A percentile compares a stretch with the other conserved stretches of the same genome.
phyloP scores from a whole-genome alignment of 2,888 invertebrate genomes.

The Tortrix viridana region DNA sequence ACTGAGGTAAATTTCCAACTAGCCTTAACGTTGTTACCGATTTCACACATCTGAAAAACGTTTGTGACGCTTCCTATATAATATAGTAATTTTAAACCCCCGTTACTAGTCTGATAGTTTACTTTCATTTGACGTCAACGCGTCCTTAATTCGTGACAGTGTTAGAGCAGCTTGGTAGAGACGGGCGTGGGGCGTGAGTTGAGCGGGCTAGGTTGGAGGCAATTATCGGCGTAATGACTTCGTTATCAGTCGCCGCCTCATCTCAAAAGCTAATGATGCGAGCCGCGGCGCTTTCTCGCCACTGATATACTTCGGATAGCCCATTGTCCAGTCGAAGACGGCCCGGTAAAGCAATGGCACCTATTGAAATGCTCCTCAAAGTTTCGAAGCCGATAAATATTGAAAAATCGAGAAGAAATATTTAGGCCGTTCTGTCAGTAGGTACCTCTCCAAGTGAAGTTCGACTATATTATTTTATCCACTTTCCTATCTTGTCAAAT shows the following conservation, averaged over 20 bases:
- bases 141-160: slow-evolving; percentile 43
- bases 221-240: slow-evolving; percentile 72
- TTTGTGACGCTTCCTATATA: slow-evolving; percentile 35
- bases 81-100: slow-evolving; percentile 31
- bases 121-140: slow-evolving; percentile 14
- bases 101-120: slow-evolving; percentile 21
- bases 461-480: too few relatives aligned
- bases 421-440: neutral
- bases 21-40: slow-evolving; percentile 33
- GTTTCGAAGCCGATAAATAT: slow-evolving; percentile 8
- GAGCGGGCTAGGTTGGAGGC: slow-evolving; percentile 57
- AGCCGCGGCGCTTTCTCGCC: slow-evolving; percentile 56
- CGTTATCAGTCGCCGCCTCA: slow-evolving; percentile 69
- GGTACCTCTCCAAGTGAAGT: too few relatives aligned
- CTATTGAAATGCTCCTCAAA: slow-evolving; percentile 6
- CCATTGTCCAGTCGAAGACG: slow-evolving; percentile 35
- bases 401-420: slow-evolving; percentile 2
- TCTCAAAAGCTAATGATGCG: slow-evolving; percentile 65
- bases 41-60: slow-evolving; percentile 35
- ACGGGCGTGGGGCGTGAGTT: slow-evolving; percentile 48
- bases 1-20: slow-evolving; percentile 38
- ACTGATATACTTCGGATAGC: slow-evolving; percentile 43
- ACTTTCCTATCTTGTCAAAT: too few relatives aligned
- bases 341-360: neutral
- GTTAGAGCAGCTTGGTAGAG: slow-evolving; percentile 41